A percentile compares a stretch with the other conserved stretches of the same genome.
phyloP scores from a whole-genome alignment of 2,113 vertebrate species.

The Heloderma charlesbogerti region DNA sequence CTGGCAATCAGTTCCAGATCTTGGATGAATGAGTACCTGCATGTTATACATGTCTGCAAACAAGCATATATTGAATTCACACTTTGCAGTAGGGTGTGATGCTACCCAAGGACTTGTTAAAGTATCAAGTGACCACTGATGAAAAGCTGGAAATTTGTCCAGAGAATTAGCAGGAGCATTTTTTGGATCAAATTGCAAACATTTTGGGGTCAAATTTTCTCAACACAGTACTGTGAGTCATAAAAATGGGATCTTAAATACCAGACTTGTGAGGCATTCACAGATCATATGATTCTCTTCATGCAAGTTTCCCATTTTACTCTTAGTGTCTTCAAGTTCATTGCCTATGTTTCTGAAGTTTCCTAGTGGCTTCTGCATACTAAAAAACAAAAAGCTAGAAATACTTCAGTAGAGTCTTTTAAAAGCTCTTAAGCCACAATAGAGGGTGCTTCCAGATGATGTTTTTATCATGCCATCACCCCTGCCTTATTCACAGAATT shows the following conservation, averaged over 20 bases:
- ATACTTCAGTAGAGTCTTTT: not conserved
- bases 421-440: not conserved
- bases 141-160: not conserved
- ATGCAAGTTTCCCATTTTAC: not conserved
- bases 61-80: not conserved
- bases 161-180: not conserved
- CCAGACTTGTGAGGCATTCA: not conserved
- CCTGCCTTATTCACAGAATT: too few species aligned
- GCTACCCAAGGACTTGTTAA: not conserved
- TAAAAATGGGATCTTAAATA: not conserved
- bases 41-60: not conserved
- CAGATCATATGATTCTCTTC: not conserved
- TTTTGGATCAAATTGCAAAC: not conserved
- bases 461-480: too few species aligned
- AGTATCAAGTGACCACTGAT: not conserved
- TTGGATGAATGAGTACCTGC: too few species aligned
- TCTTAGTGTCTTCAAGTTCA: conserved; percentile 11
- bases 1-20: not conserved
- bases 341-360: not conserved
- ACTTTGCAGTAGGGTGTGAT: not conserved
- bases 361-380: conserved; percentile 6
- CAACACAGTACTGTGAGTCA: not conserved
- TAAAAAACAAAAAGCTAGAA: not conserved
- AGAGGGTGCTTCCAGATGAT: too few species aligned
- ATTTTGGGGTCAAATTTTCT: not conserved